These are phyloP conservation scores for Blennius ocellaris DNA, from an alignment of 2,113 vertebrate species.

Conservation along the genomic window DNA sequence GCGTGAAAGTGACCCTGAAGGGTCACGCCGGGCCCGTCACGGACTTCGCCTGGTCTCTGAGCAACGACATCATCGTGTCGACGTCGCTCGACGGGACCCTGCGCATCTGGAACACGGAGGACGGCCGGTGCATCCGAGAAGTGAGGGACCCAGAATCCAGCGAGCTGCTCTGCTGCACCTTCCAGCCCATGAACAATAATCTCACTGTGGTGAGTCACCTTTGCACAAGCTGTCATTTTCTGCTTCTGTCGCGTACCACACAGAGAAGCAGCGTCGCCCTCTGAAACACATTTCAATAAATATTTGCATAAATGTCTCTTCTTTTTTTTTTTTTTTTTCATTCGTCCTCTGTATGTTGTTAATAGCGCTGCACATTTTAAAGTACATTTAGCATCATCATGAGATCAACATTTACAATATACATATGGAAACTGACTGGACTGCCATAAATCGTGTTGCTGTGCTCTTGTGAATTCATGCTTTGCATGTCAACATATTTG, in stretches of 20 bases:
- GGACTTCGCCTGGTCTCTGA: constrained; percentile 95
- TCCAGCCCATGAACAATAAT: constrained; percentile 97
- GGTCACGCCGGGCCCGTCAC: constrained; percentile 90
- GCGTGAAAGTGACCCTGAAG: constrained; percentile 88
- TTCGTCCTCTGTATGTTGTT: no score
- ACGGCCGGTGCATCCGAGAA: constrained; percentile 93
- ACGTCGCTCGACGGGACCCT: constrained; percentile 91
- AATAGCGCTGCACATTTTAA: no score
- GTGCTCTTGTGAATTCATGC: no score
- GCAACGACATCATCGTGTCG: constrained; percentile 96
- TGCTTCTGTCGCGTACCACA: not conserved
- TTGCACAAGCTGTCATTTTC: not conserved
- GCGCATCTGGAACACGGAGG: constrained; percentile 93
- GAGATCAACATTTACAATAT: no score
- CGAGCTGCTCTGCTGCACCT: constrained; percentile 93
- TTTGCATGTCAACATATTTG: no score
- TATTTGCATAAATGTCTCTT: no score
- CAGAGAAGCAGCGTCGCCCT: not conserved
- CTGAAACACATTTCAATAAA: no score
- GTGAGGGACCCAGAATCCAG: constrained; percentile 91
- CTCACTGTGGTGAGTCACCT: constrained; percentile 90
- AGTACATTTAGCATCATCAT: no score
- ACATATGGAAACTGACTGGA: no score
- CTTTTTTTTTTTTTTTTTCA: no score
- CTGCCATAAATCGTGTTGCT: no score